Conservation (phyloP, 2,888 invertebrate genomes). For the Odontothrips loti region DNA sequence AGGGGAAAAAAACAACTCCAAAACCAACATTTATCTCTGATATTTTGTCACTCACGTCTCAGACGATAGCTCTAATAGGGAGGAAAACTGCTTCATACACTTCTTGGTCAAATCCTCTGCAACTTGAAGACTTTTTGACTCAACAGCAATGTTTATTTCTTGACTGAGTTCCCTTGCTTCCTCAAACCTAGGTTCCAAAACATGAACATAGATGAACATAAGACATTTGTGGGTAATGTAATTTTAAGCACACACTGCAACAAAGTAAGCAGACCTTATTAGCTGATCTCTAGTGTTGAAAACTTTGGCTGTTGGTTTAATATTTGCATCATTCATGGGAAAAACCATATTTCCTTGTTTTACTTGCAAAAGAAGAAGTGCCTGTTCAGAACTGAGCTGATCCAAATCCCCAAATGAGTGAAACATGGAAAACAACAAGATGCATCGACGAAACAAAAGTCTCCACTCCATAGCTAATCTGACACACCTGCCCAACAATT, state of each 20-base stretch:
- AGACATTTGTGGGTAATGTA: neutral
- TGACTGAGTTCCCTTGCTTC: neutral
- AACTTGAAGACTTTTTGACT: neutral
- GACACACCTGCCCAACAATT: neutral
- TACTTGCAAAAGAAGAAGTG: neutral
- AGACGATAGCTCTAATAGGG: neutral
- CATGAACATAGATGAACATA: neutral
- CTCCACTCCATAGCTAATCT: neutral
- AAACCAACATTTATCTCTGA: no score
- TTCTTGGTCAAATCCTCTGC: neutral
- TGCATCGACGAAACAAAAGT: neutral
- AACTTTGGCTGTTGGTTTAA: neutral
- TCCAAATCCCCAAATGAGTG: slow-evolving; percentile 1
- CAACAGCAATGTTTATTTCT: neutral
- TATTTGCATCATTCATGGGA: neutral
- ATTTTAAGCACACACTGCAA: neutral
- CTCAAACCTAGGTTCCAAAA: neutral
- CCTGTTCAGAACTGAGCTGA: neutral
- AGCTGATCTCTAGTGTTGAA: neutral
- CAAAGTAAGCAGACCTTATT: neutral
- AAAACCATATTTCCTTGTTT: slow-evolving; percentile 1
- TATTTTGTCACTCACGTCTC: neutral
- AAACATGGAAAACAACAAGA: neutral
- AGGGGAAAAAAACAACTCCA: no score
- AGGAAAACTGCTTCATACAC: neutral